phyloP scores from a whole-genome alignment of 2,888 invertebrate species.

The Drosophila niveifrons region DNA sequence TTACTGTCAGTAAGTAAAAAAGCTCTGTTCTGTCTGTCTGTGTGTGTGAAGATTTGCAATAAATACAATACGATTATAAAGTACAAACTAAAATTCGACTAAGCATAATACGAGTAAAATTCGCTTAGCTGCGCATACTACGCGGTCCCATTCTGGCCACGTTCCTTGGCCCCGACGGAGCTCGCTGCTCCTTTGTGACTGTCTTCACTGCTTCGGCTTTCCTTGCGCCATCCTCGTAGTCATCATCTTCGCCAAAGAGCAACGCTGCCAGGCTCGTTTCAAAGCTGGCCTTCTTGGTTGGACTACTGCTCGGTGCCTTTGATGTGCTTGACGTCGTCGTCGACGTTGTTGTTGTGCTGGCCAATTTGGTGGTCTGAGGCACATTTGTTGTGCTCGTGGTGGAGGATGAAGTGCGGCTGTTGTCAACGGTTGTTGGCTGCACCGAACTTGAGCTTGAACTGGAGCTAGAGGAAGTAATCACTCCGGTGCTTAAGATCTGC shows the following conservation, averaged over 20 bases:
- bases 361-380: slow-evolving; percentile 7
- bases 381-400: slow-evolving; percentile 16
- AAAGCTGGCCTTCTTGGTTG: slow-evolving; percentile 81
- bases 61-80: slow-evolving; percentile 49
- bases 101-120: slow-evolving; percentile 32
- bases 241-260: slow-evolving; percentile 84
- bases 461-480: not conserved
- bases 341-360: slow-evolving; percentile 5
- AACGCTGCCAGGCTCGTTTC: slow-evolving; percentile 84
- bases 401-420: slow-evolving; percentile 1
- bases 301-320: slow-evolving; percentile 24
- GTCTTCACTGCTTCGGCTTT: slow-evolving; percentile 56
- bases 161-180: slow-evolving; percentile 72
- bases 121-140: slow-evolving; percentile 68
- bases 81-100: slow-evolving; percentile 71
- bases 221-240: slow-evolving; percentile 68
- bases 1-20: slow-evolving; percentile 39
- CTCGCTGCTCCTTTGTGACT: slow-evolving; percentile 41
- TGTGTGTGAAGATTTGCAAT: slow-evolving; percentile 45
- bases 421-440: not conserved
- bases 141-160: slow-evolving; percentile 83
- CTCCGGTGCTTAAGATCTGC: slow-evolving; percentile 13
- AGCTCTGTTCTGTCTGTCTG: slow-evolving; percentile 17
- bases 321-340: slow-evolving; percentile 52
- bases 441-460: slow-evolving; percentile 1